Evolutionary conservation across 2,888 invertebrate species (phyloP), one percentile per base, ranked within the genome.

Genomic region (Drosophila melanocephala): DNA sequence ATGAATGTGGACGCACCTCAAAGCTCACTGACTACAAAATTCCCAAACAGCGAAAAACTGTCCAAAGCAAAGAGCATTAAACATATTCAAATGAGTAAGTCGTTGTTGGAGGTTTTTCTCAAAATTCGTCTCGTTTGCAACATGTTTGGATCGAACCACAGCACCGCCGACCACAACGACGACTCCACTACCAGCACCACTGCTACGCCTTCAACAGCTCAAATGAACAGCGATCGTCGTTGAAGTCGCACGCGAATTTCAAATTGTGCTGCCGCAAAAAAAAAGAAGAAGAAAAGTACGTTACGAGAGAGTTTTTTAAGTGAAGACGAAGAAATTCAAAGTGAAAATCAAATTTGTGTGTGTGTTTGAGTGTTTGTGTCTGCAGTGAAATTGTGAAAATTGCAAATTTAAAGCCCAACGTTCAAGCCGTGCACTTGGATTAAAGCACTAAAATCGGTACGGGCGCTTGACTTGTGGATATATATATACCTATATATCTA

Each of bases 231-330:
- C 75, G 87, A 62, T 72, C 77, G 91, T 59, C 87, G 91, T 72
- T 86, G 77, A 84, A 86, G 82, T 80, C 77, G 80, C 84, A 88
- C 89, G 87, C 89, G 90, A 90, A 89, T 88, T 78, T 77, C 39
- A 56, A 85, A 80, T 77, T 70, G 63, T 10, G 28, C 39, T 65
- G 57, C 53, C 60, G 77, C 77, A 57, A 51, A 59, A 59, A 53
- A 26, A 19, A 59, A 53, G 16, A 26, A 53, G 72, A 50, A 42
- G 33, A 53, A 53, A 16, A 12, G 12, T 60, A 68, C 71, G 64
- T 75, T 67, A 62, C 87, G 87, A 84, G 87, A 85, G 85, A 84
- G 84, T 75, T 87, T 72, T 68, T 66, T 35, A 55, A 55, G 61
- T 67, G 39, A 66, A 58, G 72, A 26, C 66, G 67, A 63, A 80